A percentile compares a stretch with the other conserved stretches of the same genome.
Conservation (phyloP, 2,888 invertebrate species). For the Bembecia ichneumoniformis region DNA sequence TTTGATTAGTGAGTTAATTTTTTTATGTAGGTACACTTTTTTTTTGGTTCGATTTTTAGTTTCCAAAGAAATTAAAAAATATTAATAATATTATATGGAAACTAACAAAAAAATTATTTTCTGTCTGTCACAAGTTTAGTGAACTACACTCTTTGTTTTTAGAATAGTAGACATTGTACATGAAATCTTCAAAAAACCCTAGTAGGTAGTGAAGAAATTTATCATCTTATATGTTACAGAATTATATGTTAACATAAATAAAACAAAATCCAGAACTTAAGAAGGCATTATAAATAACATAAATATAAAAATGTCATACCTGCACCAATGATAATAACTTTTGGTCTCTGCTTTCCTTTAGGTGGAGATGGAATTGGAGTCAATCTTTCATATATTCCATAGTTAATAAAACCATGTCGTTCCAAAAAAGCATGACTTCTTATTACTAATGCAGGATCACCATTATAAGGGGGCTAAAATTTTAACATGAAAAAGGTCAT, state of each 20-base stretch:
- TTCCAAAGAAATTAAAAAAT: too few species aligned
- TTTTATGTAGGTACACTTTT: too few species aligned
- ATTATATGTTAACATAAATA: neutral
- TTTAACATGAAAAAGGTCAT: neutral
- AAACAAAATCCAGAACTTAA: conserved; percentile 17
- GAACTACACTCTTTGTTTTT: too few species aligned
- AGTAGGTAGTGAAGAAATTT: neutral
- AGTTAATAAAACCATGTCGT: conserved; percentile 97
- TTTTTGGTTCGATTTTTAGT: too few species aligned
- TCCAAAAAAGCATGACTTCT: conserved; percentile 93
- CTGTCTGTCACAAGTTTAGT: too few species aligned
- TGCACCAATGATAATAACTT: conserved; percentile 77
- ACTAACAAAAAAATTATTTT: too few species aligned
- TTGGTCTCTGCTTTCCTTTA: conserved; percentile 76
- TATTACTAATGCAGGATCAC: conserved; percentile 86
- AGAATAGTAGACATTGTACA: too few species aligned
- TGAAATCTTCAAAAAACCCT: too few species aligned
- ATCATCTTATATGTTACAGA: neutral
- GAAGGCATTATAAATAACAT: conserved; percentile 8
- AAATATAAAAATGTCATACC: conserved; percentile 54
- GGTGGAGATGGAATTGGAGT: conserved; percentile 76
- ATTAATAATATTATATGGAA: too few species aligned
- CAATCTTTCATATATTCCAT: conserved; percentile 92
- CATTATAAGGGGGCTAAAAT: conserved; percentile 89
- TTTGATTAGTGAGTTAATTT: too few species aligned